Evolutionary conservation across 2,888 invertebrate genomes (phyloP).

Genomic region (Rhogogaster chlorosoma): DNA sequence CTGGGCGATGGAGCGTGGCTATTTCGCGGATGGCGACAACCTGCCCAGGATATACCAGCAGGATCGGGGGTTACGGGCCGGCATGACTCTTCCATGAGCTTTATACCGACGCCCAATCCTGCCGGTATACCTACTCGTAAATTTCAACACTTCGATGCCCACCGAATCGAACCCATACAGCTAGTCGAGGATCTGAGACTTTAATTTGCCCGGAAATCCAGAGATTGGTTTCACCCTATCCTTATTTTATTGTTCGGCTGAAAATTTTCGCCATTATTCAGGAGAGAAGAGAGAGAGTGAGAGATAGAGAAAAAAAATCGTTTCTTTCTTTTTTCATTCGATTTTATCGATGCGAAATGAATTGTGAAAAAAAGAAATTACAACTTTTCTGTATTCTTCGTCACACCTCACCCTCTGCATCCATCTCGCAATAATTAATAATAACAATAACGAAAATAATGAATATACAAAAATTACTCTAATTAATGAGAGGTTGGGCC

Average conservation of each 20-base stretch:
- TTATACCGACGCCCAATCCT: constrained; percentile 26
- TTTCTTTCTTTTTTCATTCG: too few relatives aligned
- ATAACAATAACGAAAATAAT: not conserved
- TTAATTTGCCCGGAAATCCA: constrained; percentile 1
- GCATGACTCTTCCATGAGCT: constrained; percentile 42
- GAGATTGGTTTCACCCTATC: constrained; percentile 14
- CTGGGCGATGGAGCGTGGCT: constrained; percentile 41
- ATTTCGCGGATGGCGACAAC: constrained; percentile 12
- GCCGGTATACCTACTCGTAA: constrained; percentile 33
- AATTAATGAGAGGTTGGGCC: constrained; percentile 37
- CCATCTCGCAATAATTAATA: not conserved
- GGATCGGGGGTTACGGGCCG: not conserved
- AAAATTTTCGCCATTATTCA: not conserved
- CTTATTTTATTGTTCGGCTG: not conserved
- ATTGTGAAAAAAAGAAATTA: too few relatives aligned
- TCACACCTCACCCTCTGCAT: not conserved
- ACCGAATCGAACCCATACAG: not conserved
- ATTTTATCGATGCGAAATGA: too few relatives aligned
- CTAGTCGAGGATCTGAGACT: constrained; percentile 1
- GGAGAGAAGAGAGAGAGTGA: too few relatives aligned
- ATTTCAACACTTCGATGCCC: constrained; percentile 45
- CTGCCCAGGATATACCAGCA: not conserved
- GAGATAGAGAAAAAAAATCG: too few relatives aligned
- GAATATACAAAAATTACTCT: constrained; percentile 38
- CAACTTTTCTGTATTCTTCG: not conserved